phyloP scores from a whole-genome alignment of 2,888 invertebrate genomes.

The Standfussiana lucernea region DNA sequence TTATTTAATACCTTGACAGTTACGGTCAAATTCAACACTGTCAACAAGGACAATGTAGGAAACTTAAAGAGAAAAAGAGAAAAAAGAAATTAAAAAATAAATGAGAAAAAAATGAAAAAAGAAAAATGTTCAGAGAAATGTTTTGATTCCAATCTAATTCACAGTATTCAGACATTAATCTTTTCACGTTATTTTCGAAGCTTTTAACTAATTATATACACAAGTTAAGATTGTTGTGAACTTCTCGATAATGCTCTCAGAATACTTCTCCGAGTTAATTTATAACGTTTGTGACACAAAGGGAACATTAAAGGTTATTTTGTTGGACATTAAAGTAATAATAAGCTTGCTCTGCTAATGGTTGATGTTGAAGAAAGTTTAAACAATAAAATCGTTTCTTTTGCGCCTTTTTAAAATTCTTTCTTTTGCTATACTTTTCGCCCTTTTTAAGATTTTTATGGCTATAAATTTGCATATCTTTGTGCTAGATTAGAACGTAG shows the following conservation, averaged over 20 bases:
- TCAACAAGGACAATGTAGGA: background rate
- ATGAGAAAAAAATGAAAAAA: no score
- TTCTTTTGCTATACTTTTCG: background rate
- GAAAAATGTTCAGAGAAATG: no score
- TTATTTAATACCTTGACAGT: background rate
- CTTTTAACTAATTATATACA: conserved; percentile 63
- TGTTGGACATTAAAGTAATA: conserved; percentile 18
- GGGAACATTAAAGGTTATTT: conserved; percentile 25
- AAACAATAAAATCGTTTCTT: background rate
- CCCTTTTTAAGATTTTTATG: background rate
- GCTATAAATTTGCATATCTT: background rate
- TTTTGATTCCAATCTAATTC: conserved; percentile 39
- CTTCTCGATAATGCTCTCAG: conserved; percentile 40
- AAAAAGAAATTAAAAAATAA: no score
- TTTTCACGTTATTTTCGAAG: conserved; percentile 39
- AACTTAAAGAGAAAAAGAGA: no score
- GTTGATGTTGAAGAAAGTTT: background rate
- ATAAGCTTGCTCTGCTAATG: background rate
- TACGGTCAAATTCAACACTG: background rate
- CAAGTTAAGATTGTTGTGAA: conserved; percentile 52
- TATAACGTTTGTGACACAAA: conserved; percentile 28
- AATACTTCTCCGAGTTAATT: conserved; percentile 28
- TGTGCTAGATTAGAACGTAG: background rate
- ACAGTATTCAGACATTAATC: conserved; percentile 39
- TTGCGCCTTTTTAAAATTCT: background rate